Evolutionary conservation across 2,888 invertebrate genomes (phyloP).

Genomic region (Cybosia mesomella): DNA sequence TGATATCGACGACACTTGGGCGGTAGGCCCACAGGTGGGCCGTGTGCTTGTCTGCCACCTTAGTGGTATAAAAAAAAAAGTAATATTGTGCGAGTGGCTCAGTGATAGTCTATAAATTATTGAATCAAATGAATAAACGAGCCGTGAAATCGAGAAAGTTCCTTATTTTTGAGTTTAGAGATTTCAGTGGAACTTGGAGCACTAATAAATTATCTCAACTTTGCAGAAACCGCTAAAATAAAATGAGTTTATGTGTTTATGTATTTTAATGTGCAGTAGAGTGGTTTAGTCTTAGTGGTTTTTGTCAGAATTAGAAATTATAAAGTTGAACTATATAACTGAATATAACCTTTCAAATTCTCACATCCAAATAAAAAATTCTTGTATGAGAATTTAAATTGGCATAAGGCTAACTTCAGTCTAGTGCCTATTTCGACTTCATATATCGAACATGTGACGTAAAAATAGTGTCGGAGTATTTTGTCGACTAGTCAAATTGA

Average conservation of each 20-base stretch:
- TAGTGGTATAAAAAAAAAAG: too few species aligned
- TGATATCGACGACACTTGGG: too few species aligned
- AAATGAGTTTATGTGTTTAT: neutral
- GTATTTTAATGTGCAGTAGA: neutral
- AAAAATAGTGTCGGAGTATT: neutral
- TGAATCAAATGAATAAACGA: neutral
- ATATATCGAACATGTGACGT: neutral
- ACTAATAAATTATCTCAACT: neutral
- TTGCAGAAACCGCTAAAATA: neutral
- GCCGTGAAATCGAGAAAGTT: neutral
- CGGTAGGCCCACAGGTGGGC: too few species aligned
- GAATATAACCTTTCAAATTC: neutral
- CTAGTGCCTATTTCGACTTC: neutral
- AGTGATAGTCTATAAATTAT: slow-evolving; percentile 1
- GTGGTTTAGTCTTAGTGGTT: neutral
- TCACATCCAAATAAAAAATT: neutral
- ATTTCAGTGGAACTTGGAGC: neutral
- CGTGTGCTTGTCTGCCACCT: too few species aligned
- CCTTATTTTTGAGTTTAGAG: neutral
- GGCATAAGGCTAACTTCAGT: neutral
- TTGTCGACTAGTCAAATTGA: neutral
- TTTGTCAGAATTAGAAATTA: too few species aligned
- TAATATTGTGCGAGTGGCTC: slow-evolving; percentile 8
- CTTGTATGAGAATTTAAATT: too few species aligned
- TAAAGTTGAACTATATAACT: too few species aligned